phyloP scores from a whole-genome alignment of 1,140 invertebrate genomes.

The Dreissena polymorpha region DNA sequence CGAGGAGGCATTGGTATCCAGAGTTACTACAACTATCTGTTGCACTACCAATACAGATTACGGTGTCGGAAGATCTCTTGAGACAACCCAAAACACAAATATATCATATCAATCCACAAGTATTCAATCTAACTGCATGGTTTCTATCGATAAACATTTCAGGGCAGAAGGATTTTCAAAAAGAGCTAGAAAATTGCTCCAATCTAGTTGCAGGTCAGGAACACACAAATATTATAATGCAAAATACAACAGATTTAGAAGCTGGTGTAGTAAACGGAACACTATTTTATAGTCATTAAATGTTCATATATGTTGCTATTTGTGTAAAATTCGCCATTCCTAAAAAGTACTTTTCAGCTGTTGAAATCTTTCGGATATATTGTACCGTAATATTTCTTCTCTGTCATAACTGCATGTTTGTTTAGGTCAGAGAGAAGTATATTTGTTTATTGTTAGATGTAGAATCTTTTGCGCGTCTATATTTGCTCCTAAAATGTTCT shows the following conservation, averaged over 20 bases:
- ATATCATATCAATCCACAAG: neutral
- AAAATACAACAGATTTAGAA: slow-evolving; percentile 38
- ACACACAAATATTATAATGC: slow-evolving; percentile 36
- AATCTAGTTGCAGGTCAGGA: slow-evolving; percentile 39
- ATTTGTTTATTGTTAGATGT: too few relatives aligned
- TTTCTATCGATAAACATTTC: slow-evolving; percentile 49
- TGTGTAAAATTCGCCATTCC: too few relatives aligned
- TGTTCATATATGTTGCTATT: slow-evolving; percentile 31
- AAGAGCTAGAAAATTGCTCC: slow-evolving; percentile 37
- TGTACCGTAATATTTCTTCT: too few relatives aligned
- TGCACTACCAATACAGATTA: slow-evolving; percentile 16
- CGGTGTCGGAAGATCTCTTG: slow-evolving; percentile 21
- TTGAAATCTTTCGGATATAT: too few relatives aligned
- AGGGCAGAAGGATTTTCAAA: slow-evolving; percentile 34
- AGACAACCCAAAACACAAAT: slow-evolving; percentile 1
- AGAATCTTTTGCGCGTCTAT: too few relatives aligned
- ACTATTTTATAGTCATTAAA: slow-evolving; percentile 20
- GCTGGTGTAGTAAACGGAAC: slow-evolving; percentile 49
- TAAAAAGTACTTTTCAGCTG: too few relatives aligned
- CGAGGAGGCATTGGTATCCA: slow-evolving; percentile 41
- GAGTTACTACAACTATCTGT: slow-evolving; percentile 19
- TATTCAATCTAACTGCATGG: slow-evolving; percentile 51
- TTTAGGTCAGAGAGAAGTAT: too few relatives aligned
- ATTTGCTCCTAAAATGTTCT: too few relatives aligned
- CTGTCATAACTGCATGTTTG: too few relatives aligned